Percentiles rank a stretch among this genome's conserved stretches.
Evolutionary conservation across 2,888 invertebrate species (phyloP).

Genomic region (Leptopilina drosophilae): DNA sequence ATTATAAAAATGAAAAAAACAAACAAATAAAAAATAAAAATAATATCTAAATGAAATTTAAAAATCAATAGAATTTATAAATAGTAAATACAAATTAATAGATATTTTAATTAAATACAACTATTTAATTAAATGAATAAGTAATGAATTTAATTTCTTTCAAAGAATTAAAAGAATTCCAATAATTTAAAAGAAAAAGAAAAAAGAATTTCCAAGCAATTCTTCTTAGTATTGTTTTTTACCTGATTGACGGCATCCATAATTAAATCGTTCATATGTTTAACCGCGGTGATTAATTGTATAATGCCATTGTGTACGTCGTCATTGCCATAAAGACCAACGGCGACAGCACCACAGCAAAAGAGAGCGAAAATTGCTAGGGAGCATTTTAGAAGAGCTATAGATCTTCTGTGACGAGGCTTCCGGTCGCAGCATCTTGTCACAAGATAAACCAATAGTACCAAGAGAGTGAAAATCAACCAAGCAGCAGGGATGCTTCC

Average conservation of each 20-base stretch:
- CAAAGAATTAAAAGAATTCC: too few species aligned
- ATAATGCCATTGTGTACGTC: slow-evolving; percentile 90
- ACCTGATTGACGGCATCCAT: slow-evolving; percentile 90
- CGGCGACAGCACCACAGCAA: slow-evolving; percentile 93
- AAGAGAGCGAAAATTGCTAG: slow-evolving; percentile 89
- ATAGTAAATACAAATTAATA: too few species aligned
- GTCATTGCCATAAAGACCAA: slow-evolving; percentile 96
- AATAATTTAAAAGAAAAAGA: too few species aligned
- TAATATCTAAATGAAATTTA: too few species aligned
- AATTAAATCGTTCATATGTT: slow-evolving; percentile 89
- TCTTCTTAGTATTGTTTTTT: slow-evolving; percentile 46
- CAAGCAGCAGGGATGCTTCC: slow-evolving; percentile 96
- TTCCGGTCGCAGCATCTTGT: slow-evolving; percentile 97
- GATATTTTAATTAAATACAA: too few species aligned
- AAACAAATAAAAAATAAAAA: too few species aligned
- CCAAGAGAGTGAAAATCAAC: slow-evolving; percentile 92
- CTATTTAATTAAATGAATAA: too few species aligned
- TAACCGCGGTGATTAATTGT: slow-evolving; percentile 88
- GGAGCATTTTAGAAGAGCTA: slow-evolving; percentile 89
- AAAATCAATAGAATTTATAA: too few species aligned
- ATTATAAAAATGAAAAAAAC: too few species aligned
- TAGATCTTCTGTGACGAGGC: slow-evolving; percentile 91
- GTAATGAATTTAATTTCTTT: too few species aligned
- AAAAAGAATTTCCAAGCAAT: too few species aligned
- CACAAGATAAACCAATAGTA: slow-evolving; percentile 93